Evolutionary conservation across 1,140 invertebrate genomes (phyloP), one percentile per base, ranked within the genome.

Genomic region (Hormaphis cornu): DNA sequence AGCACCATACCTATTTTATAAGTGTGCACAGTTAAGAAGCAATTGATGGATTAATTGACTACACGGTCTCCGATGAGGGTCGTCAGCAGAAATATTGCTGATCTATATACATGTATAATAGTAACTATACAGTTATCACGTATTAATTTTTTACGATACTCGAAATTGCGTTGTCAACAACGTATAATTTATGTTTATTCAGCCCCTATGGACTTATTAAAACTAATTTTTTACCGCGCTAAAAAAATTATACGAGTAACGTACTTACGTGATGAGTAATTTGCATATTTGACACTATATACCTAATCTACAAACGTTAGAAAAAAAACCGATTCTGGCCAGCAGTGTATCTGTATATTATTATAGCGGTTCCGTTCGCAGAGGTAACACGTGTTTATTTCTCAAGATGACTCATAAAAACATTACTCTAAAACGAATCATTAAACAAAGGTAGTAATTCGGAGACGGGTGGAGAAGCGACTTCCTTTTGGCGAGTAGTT

Each of bases 201-300:
- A 48, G 42, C 61, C 61, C 61, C 40, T 66, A 66, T 66, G 44
- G 26, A 33, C 50, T 66, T 50, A 66, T 50, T 66, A 50, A 66
- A 22, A 50, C 20, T 10, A 56, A 40, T 37, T 30, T 30, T 3
- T 9, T 6, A 22, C 24, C n/a, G 37, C 8, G 20, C 33, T 37
- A 24, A 37, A 8, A 24, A 48, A 24, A 56, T 8, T 16, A 37
- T 22, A n/a, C n/a, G n/a, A n/a, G n/a, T n/a, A n/a, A n/a, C n/a
- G n/a, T n/a, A n/a, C n/a, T n/a, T n/a, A n/a, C n/a, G n/a, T n/a
- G n/a, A n/a, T n/a, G n/a, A n/a, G n/a, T n/a, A n/a, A n/a, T n/a
- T n/a, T n/a, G n/a, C n/a, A n/a, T n/a, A n/a, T n/a, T n/a, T n/a
- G n/a, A n/a, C n/a, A n/a, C n/a, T n/a, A n/a, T n/a, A n/a, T n/a